phyloP scores from a whole-genome alignment of 2,888 invertebrate genomes.

The Tenthredo livida region DNA sequence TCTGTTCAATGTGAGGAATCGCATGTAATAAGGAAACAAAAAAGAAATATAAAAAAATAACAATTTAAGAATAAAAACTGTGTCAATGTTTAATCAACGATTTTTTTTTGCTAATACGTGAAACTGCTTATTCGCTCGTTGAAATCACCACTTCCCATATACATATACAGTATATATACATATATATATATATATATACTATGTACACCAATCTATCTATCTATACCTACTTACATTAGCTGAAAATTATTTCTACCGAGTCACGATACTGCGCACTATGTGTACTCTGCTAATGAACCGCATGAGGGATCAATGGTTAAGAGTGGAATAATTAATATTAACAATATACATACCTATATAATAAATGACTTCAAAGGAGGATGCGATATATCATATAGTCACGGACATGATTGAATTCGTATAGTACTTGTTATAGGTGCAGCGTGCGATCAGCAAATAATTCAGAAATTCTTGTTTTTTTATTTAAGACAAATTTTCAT shows the following conservation, averaged over 20 bases:
- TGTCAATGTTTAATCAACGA: background rate
- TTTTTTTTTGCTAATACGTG: background rate
- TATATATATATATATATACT: background rate
- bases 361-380: background rate
- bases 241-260: background rate
- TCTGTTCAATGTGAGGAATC: too few species aligned
- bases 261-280: background rate
- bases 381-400: too few species aligned
- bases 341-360: background rate
- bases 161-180: background rate
- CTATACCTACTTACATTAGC: too few species aligned
- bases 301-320: background rate
- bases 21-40: background rate
- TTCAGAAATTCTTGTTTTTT: too few species aligned
- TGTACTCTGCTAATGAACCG: background rate
- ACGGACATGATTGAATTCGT: too few species aligned
- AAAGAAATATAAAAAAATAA: too few species aligned
- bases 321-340: background rate
- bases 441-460: too few species aligned
- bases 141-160: background rate
- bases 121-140: conserved; percentile 11
- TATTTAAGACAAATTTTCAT: too few species aligned
- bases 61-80: background rate
- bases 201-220: too few species aligned
- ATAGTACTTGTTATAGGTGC: too few species aligned